Base-by-base conservation (phyloP, 2,113 vertebrate genomes). In the Fulmarus glacialis region DNA sequence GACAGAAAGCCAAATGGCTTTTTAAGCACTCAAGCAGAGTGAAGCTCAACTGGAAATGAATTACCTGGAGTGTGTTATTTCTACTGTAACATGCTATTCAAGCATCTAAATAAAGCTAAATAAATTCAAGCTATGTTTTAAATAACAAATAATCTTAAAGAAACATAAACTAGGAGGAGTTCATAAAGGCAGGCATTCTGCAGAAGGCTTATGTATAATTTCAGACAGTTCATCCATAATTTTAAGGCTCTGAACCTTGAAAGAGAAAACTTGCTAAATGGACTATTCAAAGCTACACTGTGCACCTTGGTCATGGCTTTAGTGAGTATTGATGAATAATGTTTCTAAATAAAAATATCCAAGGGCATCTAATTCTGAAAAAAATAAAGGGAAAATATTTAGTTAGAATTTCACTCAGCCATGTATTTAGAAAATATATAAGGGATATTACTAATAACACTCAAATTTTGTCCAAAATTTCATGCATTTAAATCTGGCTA, bases 1-100 rank as follows among this genome's bases (percentile, higher is more conserved):
- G 72, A 94, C 47, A 90, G 86, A 89, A 94, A 93, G 47, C 40
- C 70, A 82, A 94, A 91, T 66, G 42, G 42, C 40, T 89, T 90
- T 92, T 83, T 73, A 95, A 96, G 88, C 79, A 83, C 82, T 95
- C 59, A 86, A 86, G 85, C 59, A 82, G 26, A 94, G 59, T 30
- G 38, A 94, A 86, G 67, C 32, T 74, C 79, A 84, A 90, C 42
- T 93, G 64, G 75, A 93, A 95, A 81, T 74, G 0, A 83, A 95
- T 92, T 94, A 95, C 63, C 55, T 83, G 63, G 19, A 90, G 50
- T 63, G 45, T 66, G 45, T 47, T 90, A 87, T 74, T 89, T n/a
- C 63, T 94, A 67, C n/a, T 84, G 75, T 29, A 92, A 90, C 63
- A 67, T 15, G 23, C 21, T 77, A 89, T 87, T 89, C 52, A 86